Evolutionary conservation across 2,888 invertebrate species (phyloP).

Genomic region (Acronicta alni): DNA sequence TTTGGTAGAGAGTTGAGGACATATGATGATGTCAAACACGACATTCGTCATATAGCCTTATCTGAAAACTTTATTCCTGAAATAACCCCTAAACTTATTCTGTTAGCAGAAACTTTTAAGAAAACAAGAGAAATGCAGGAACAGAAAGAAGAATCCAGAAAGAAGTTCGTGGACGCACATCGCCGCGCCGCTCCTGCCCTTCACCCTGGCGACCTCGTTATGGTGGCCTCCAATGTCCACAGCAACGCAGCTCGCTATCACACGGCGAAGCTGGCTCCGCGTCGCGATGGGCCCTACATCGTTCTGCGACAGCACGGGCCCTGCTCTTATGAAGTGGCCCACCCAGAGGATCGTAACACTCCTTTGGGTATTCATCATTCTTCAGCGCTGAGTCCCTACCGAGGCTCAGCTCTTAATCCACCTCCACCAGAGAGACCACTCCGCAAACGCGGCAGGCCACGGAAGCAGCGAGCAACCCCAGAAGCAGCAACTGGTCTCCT

Average conservation of each 20-base stretch:
- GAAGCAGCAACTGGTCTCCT: no score
- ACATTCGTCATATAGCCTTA: background rate
- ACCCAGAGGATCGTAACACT: constrained; percentile 7
- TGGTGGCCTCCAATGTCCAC: background rate
- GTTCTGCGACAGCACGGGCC: constrained; percentile 7
- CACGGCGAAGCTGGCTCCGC: constrained; percentile 7
- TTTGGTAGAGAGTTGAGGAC: no score
- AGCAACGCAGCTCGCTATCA: constrained; percentile 11
- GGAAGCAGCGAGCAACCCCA: no score
- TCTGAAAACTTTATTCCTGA: constrained; percentile 9
- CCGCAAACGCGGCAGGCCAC: constrained; percentile 40
- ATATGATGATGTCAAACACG: background rate
- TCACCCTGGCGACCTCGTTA: constrained; percentile 18
- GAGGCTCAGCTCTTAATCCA: background rate
- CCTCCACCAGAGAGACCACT: constrained; percentile 34
- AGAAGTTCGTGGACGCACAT: constrained; percentile 20
- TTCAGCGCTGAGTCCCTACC: constrained; percentile 33
- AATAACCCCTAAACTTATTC: constrained; percentile 20
- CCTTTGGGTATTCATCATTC: constrained; percentile 39
- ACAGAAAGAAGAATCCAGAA: constrained; percentile 33
- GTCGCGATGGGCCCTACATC: constrained; percentile 14
- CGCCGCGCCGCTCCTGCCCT: constrained; percentile 21
- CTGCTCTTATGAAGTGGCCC: constrained; percentile 15
- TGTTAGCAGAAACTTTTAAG: constrained; percentile 14
- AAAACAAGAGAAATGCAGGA: constrained; percentile 34